These are phyloP conservation scores for Diorhabda elongata DNA, from an alignment of 1,140 invertebrate genomes.

Conservation along the genomic window DNA sequence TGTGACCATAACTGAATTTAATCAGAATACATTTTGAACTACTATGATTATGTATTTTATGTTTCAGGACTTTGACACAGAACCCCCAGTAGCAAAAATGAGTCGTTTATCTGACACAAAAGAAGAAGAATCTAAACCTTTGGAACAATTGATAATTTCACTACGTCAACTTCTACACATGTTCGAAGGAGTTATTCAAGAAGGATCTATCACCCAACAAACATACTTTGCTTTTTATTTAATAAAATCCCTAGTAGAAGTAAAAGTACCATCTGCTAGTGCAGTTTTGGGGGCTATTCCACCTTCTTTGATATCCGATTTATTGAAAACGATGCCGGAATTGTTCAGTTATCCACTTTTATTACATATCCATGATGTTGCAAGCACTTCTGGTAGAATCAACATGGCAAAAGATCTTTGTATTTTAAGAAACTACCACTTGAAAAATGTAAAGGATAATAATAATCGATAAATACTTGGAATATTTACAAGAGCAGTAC, in stretches of 20 bases:
- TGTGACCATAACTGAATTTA: no score
- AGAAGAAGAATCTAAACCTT: conserved; percentile 54
- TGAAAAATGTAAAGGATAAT: conserved; percentile 47
- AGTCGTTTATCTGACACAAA: conserved; percentile 57
- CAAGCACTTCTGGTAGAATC: conserved; percentile 65
- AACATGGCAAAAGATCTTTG: conserved; percentile 78
- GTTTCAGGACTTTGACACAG: conserved; percentile 42
- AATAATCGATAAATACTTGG: neutral
- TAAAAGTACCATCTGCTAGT: conserved; percentile 70
- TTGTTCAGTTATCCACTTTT: conserved; percentile 68
- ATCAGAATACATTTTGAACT: no score
- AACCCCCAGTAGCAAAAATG: conserved; percentile 56
- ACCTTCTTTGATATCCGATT: conserved; percentile 67
- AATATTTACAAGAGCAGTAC: no score
- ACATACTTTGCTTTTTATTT: conserved; percentile 84
- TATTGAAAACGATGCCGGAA: conserved; percentile 74
- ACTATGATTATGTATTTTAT: neutral
- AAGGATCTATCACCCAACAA: conserved; percentile 74
- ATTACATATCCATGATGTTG: conserved; percentile 73
- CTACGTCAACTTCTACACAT: conserved; percentile 38
- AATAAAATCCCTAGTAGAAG: conserved; percentile 70
- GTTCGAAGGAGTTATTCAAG: conserved; percentile 50
- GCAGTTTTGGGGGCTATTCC: conserved; percentile 79
- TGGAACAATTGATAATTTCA: conserved; percentile 29
- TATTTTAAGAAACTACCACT: conserved; percentile 70